Percentiles rank a stretch among this genome's conserved stretches.
Conservation (phyloP, 1,140 invertebrate species). For the Hirudo medicinalis region DNA sequence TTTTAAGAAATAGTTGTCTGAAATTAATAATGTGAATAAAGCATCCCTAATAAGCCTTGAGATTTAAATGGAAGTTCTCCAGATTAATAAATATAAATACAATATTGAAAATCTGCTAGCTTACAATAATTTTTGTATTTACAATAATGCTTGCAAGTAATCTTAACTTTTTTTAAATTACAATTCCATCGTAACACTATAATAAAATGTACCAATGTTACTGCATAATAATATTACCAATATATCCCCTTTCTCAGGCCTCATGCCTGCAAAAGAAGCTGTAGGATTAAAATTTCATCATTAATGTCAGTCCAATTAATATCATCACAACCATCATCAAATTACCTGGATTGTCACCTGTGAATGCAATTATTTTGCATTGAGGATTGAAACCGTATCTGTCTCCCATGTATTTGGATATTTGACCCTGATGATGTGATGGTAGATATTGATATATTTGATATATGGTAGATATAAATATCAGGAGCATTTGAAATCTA, state of each 20-base stretch:
- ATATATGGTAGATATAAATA: no score
- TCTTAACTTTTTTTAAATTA: no score
- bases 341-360: constrained; percentile 69
- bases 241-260: constrained; percentile 63
- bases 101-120: no score
- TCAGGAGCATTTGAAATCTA: background rate
- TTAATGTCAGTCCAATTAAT: constrained; percentile 2
- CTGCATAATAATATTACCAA: constrained; percentile 46
- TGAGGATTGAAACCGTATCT: constrained; percentile 66
- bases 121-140: no score
- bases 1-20: no score
- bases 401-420: constrained; percentile 65
- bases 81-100: no score
- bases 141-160: no score
- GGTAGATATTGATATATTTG: no score
- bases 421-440: constrained; percentile 45
- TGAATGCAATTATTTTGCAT: constrained; percentile 73
- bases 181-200: no score
- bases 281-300: constrained; percentile 23
- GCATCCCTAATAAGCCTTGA: no score
- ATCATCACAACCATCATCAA: background rate
- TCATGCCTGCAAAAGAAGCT: constrained; percentile 57
- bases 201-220: background rate
- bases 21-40: no score
- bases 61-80: no score